A percentile compares a stretch with the other conserved stretches of the same genome.
Conservation (phyloP, 2,797 vertebrate genomes). For the Centroberyx gerrardi region DNA sequence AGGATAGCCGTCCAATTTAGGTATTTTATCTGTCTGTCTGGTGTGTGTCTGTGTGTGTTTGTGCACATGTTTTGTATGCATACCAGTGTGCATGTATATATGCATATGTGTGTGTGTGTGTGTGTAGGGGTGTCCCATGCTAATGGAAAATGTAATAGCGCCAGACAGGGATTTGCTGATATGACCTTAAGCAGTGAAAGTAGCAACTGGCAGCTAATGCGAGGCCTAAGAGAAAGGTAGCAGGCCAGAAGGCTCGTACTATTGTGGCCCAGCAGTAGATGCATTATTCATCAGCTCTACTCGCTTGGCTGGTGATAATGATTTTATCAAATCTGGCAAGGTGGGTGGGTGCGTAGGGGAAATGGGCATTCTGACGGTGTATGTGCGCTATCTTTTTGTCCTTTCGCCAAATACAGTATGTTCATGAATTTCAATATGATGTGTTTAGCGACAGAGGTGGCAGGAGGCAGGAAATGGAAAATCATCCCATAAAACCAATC, state of each 20-base stretch:
- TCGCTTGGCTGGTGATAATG: conserved; percentile 75
- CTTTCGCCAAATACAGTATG: conserved; percentile 54
- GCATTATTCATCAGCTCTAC: conserved; percentile 79
- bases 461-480: conserved; percentile 44
- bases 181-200: conserved; percentile 57
- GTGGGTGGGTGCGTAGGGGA: conserved; percentile 38
- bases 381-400: conserved; percentile 40
- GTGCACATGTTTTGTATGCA: conserved; percentile 21
- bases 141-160: conserved; percentile 73
- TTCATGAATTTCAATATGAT: conserved; percentile 68
- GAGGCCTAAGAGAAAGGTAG: conserved; percentile 57
- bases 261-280: conserved; percentile 72
- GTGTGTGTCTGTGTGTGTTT: not conserved
- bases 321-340: conserved; percentile 81
- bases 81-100: conserved; percentile 8
- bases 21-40: conserved; percentile 24
- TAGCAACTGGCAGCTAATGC: conserved; percentile 52
- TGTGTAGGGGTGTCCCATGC: conserved; percentile 16
- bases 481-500: conserved; percentile 38
- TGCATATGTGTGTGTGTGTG: conserved; percentile 10
- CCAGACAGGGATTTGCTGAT: conserved; percentile 67
- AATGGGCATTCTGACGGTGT: conserved; percentile 25
- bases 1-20: conserved; percentile 32
- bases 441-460: conserved; percentile 46
- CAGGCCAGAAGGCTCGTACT: conserved; percentile 51